Conservation (phyloP, 1,140 invertebrate species). For the Drosophila rufa region DNA sequence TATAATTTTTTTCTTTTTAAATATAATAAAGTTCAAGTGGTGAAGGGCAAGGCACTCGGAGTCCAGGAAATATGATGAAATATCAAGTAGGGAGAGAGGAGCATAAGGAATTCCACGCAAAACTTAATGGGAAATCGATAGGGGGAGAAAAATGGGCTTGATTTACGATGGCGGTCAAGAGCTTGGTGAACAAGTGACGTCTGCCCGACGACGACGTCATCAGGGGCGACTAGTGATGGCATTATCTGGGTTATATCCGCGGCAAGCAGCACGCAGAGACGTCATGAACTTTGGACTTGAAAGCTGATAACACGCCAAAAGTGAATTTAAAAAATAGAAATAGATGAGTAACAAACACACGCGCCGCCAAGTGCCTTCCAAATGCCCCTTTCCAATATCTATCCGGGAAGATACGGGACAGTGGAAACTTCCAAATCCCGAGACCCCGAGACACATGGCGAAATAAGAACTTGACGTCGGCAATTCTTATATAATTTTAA, state of each 20-base stretch:
- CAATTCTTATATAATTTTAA: background rate
- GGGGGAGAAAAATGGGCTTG: conserved; percentile 33
- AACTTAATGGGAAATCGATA: conserved; percentile 79
- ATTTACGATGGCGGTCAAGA: conserved; percentile 35
- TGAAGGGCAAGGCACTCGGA: background rate
- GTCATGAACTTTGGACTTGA: conserved; percentile 42
- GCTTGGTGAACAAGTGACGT: conserved; percentile 8
- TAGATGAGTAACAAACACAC: conserved; percentile 12
- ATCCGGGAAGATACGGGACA: conserved; percentile 15
- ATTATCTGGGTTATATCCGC: conserved; percentile 15
- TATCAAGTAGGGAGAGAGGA: conserved; percentile 19
- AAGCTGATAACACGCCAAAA: conserved; percentile 47
- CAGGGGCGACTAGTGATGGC: conserved; percentile 18
- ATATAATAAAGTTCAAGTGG: conserved; percentile 22
- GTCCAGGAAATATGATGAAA: conserved; percentile 35
- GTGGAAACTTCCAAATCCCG: conserved; percentile 28
- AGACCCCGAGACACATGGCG: conserved; percentile 2
- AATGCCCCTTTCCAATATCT: conserved; percentile 13
- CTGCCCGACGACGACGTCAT: conserved; percentile 24
- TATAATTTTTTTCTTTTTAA: conserved; percentile 10
- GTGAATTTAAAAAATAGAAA: conserved; percentile 16
- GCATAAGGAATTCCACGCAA: conserved; percentile 69
- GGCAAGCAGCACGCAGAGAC: conserved; percentile 10
- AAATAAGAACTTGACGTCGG: background rate
- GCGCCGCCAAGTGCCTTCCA: conserved; percentile 32